These are phyloP conservation scores for Pelusios castaneus DNA, from an alignment of 2,113 vertebrate genomes.

Conservation along the genomic window DNA sequence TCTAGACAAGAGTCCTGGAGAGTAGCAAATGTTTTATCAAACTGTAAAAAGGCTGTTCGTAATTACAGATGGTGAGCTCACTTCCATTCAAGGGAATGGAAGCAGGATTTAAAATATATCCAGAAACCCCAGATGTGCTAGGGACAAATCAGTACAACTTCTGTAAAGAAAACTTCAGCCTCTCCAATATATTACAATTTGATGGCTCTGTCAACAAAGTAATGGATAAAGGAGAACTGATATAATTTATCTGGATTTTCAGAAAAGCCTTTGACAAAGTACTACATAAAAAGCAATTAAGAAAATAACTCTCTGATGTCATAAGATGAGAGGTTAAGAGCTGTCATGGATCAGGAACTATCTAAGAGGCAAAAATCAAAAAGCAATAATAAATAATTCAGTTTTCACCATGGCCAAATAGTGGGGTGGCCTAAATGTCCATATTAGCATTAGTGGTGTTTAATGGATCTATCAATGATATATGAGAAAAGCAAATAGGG, in stretches of 20 bases:
- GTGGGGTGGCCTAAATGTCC: background rate
- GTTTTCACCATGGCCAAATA: background rate
- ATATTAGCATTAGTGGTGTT: background rate
- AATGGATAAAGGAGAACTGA: background rate
- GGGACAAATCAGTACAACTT: background rate
- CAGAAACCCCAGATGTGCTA: background rate
- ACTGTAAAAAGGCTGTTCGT: conserved; percentile 24
- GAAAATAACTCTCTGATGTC: conserved; percentile 3
- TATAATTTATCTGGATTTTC: background rate
- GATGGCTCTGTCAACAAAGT: conserved; percentile 3
- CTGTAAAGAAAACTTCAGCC: conserved; percentile 1
- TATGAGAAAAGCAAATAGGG: background rate
- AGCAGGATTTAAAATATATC: background rate
- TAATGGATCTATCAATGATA: background rate
- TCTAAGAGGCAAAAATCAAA: background rate
- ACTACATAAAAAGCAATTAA: background rate
- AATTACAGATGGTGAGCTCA: background rate
- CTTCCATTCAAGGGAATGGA: background rate
- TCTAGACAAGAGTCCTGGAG: conserved; percentile 28
- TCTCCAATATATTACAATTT: conserved; percentile 32
- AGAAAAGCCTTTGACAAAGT: background rate
- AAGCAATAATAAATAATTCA: background rate
- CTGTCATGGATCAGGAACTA: background rate
- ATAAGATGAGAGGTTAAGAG: background rate
- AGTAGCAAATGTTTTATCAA: conserved; percentile 18